phyloP scores from a whole-genome alignment of 2,888 invertebrate genomes.

The Euplagia quadripunctaria region DNA sequence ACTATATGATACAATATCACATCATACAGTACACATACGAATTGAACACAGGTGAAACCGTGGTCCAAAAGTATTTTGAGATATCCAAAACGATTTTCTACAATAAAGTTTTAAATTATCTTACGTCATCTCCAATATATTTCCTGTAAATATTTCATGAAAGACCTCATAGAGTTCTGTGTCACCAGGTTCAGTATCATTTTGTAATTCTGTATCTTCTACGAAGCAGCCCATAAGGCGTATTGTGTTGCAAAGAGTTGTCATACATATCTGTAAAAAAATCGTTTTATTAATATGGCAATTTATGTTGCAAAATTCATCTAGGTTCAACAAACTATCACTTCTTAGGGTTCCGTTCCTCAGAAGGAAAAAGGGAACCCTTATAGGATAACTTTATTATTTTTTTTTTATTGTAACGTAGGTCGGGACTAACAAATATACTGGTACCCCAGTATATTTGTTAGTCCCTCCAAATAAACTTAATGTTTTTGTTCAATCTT shows the following conservation, averaged over 20 bases:
- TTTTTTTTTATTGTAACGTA: too few relatives aligned
- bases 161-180: slow-evolving; percentile 85
- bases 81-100: too few relatives aligned
- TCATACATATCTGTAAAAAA: slow-evolving; percentile 93
- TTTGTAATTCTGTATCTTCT: slow-evolving; percentile 79
- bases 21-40: neutral
- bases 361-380: too few relatives aligned
- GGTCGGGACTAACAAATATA: too few relatives aligned
- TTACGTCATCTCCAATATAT: slow-evolving; percentile 90
- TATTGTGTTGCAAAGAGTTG: slow-evolving; percentile 97
- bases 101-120: slow-evolving; percentile 36
- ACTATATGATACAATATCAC: too few relatives aligned
- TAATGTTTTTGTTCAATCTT: too few relatives aligned
- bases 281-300: neutral
- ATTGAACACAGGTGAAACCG: neutral
- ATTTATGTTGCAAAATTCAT: too few relatives aligned
- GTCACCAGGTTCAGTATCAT: slow-evolving; percentile 78
- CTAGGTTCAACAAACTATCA: too few relatives aligned
- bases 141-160: slow-evolving; percentile 92
- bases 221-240: slow-evolving; percentile 96
- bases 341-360: too few relatives aligned
- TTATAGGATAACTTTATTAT: too few relatives aligned
- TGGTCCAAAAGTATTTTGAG: neutral
- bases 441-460: too few relatives aligned
- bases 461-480: too few relatives aligned